A percentile compares a stretch with the other conserved stretches of the same genome.
These are phyloP conservation scores for Ormyrus labotus DNA, from an alignment of 2,888 invertebrate genomes.

Conservation along the genomic window DNA sequence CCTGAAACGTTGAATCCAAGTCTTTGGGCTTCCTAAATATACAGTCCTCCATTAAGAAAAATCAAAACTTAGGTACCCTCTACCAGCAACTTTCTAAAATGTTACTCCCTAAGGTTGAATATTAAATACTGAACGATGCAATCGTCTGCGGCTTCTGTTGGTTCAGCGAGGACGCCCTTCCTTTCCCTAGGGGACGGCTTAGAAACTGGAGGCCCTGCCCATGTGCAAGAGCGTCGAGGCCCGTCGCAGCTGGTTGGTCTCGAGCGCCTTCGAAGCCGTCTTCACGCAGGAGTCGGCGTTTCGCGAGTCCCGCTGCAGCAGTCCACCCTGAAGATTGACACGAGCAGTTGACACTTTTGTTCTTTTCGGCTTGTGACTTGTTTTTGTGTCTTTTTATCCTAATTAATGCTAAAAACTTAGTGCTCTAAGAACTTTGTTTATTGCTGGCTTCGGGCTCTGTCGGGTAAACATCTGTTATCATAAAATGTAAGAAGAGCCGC, in stretches of 20 bases:
- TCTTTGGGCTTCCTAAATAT: slow-evolving; percentile 65
- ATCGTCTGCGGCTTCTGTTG: neutral
- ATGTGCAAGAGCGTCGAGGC: slow-evolving; percentile 63
- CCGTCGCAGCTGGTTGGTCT: slow-evolving; percentile 60
- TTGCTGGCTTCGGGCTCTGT: slow-evolving; percentile 23
- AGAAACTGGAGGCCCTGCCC: slow-evolving; percentile 63
- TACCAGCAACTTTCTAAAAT: slow-evolving; percentile 42
- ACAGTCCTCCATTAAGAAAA: slow-evolving; percentile 34
- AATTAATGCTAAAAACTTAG: neutral
- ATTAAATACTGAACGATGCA: slow-evolving; percentile 55
- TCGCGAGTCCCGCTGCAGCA: slow-evolving; percentile 68
- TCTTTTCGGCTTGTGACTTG: slow-evolving; percentile 50
- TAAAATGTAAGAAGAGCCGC: neutral
- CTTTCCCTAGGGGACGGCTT: slow-evolving; percentile 1
- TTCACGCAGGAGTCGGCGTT: slow-evolving; percentile 65
- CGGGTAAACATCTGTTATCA: neutral
- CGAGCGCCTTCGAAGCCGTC: slow-evolving; percentile 63
- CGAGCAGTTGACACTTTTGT: slow-evolving; percentile 60
- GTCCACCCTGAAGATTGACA: slow-evolving; percentile 71
- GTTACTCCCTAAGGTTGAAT: slow-evolving; percentile 44
- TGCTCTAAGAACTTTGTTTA: slow-evolving; percentile 38
- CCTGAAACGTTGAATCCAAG: slow-evolving; percentile 75
- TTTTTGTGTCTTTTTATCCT: slow-evolving; percentile 3
- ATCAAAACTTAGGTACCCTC: slow-evolving; percentile 36
- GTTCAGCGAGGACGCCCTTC: neutral